Evolutionary conservation across 2,113 vertebrate genomes (phyloP), one percentile per base, ranked within the genome.

Genomic region (Galeopterus variegatus): DNA sequence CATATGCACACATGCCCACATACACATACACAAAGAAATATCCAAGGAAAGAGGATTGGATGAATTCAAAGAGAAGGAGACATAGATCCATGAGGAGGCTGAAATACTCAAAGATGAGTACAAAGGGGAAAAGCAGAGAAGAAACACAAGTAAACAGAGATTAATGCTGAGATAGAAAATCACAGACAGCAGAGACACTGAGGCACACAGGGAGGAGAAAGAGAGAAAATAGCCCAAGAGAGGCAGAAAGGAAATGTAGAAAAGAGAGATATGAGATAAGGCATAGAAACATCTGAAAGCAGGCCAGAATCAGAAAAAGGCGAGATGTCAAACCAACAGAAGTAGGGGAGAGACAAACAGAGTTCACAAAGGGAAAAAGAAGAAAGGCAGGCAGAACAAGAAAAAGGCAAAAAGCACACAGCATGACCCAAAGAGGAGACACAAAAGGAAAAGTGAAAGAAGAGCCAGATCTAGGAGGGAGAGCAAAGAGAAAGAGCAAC

Each of bases 401-500:
- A 54, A 88, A 56, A 12, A 8, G 73, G 41, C 67, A 94, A 52
- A 77, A 87, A 62, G 26, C 23, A 97, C 67, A 84, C 13, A 92
- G 50, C 31, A 33, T n/a, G 60, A 92, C 80, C 24, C 70, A 84
- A 48, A 88, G 50, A 65, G 4, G 36, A 91, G 18, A 75, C 48
- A 75, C 23, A 56, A 62, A 79, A 31, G 54, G 15, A 95, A 81
- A 69, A 56, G 24, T 58, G 76, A 96, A 92, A 88, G 52, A 85
- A 92, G 15, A 96, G 18, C 11, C 48, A 94, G 52, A 76, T 65
- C 4, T 54, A 89, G 56, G 33, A 82, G 9, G 56, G 33, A 82
- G 9, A 97, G 26, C 56, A 70, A 88, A 95, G 73, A 95, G 72
- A 85, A 94, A 54, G 24, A 96, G 72, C 24, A 93, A 92, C 17